Conservation (phyloP, 2,888 invertebrate genomes). For the Hypolimnas misippus region DNA sequence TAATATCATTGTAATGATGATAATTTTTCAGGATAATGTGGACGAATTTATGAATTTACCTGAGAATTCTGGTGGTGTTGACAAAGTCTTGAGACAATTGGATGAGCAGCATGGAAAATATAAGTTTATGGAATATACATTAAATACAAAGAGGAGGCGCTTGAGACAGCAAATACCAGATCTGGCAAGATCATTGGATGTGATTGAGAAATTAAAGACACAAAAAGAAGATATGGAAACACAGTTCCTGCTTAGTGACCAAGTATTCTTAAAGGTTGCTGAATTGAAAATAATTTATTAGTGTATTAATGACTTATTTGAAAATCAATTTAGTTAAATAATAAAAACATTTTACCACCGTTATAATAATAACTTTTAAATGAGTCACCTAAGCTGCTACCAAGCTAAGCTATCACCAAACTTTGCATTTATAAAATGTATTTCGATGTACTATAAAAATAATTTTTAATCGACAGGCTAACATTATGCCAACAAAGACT, state of each 20-base stretch:
- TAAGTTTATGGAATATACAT: conserved; percentile 97
- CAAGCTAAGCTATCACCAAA: too few species aligned
- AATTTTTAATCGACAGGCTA: conserved; percentile 90
- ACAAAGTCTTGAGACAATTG: conserved; percentile 92
- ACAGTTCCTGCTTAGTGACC: conserved; percentile 96
- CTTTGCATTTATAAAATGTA: too few species aligned
- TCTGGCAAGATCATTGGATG: conserved; percentile 93
- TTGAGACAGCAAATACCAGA: conserved; percentile 97
- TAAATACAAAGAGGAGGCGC: conserved; percentile 93
- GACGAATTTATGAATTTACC: conserved; percentile 94
- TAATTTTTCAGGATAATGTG: conserved; percentile 92
- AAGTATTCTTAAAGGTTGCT: conserved; percentile 88
- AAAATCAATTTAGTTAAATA: too few species aligned
- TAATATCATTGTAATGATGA: neutral
- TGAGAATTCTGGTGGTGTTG: conserved; percentile 92
- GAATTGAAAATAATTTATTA: too few species aligned
- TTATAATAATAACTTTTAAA: too few species aligned
- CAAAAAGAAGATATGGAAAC: conserved; percentile 93
- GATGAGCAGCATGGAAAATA: conserved; percentile 98
- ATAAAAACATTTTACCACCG: too few species aligned
- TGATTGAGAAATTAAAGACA: conserved; percentile 94
- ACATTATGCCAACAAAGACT: conserved; percentile 94
- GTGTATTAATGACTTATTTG: too few species aligned
- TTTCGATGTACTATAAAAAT: too few species aligned
- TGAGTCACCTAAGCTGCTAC: too few species aligned